These are phyloP conservation scores for Eubasilissa regina DNA, from an alignment of 1,140 invertebrate species.

Conservation along the genomic window DNA sequence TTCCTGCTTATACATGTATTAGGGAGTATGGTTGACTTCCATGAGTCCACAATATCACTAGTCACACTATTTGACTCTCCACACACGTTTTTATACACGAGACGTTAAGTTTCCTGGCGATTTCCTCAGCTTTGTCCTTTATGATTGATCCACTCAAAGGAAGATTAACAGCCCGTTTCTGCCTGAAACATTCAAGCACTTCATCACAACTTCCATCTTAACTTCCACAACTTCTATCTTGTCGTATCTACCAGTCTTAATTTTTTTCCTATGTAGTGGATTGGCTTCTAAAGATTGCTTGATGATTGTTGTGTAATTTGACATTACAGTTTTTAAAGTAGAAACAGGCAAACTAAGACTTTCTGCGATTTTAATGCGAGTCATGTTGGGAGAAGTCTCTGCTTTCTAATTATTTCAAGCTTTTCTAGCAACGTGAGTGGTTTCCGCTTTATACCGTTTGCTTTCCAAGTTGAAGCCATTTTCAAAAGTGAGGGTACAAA, in stretches of 20 bases:
- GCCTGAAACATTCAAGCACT: constrained; percentile 16
- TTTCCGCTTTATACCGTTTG: not conserved
- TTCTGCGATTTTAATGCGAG: too few relatives aligned
- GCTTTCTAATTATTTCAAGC: too few relatives aligned
- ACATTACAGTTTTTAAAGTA: not conserved
- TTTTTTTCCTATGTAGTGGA: too few relatives aligned
- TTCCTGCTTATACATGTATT: not conserved
- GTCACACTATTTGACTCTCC: too few relatives aligned
- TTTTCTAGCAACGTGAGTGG: not conserved
- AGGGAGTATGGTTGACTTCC: too few relatives aligned
- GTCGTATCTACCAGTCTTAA: constrained; percentile 11
- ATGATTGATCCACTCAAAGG: constrained; percentile 30
- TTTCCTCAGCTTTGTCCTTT: constrained; percentile 20
- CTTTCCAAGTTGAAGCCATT: not conserved
- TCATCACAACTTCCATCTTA: too few relatives aligned
- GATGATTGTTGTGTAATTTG: not conserved
- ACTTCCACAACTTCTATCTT: constrained; percentile 16
- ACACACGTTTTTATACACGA: constrained; percentile 13
- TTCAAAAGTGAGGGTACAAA: too few relatives aligned
- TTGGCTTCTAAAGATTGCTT: not conserved
- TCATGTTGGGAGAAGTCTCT: too few relatives aligned
- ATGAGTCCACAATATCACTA: too few relatives aligned
- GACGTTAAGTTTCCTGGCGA: constrained; percentile 5
- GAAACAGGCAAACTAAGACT: too few relatives aligned
- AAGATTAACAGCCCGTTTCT: not conserved